Conservation (phyloP, 1,140 invertebrate species). For the Drosophila persimilis region DNA sequence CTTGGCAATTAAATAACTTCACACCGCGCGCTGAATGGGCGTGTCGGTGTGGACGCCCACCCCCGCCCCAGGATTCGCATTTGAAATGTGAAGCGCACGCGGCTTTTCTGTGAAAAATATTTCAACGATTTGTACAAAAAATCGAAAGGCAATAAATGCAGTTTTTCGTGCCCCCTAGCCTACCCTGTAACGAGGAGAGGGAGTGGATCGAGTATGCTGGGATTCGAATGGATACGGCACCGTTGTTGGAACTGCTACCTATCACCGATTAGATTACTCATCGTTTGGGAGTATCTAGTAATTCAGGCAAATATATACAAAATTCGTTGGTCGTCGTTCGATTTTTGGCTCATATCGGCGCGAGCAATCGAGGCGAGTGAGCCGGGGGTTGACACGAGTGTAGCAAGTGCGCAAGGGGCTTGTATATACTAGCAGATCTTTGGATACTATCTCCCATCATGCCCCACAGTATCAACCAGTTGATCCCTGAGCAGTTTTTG, state of each 20-base stretch:
- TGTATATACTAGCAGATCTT: too few relatives aligned
- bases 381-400: too few relatives aligned
- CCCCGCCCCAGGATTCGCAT: slow-evolving; percentile 47
- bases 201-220: not conserved
- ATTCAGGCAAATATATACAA: too few relatives aligned
- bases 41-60: slow-evolving; percentile 42
- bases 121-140: slow-evolving; percentile 73
- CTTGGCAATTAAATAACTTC: slow-evolving; percentile 76
- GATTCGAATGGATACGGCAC: not conserved
- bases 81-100: slow-evolving; percentile 68
- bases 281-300: too few relatives aligned
- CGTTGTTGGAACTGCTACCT: too few relatives aligned
- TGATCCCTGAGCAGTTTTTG: not conserved
- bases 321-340: too few relatives aligned
- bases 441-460: too few relatives aligned
- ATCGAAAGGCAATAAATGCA: slow-evolving; percentile 68
- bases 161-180: slow-evolving; percentile 14
- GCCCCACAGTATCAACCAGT: slow-evolving; percentile 12
- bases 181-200: too few relatives aligned
- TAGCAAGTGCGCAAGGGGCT: too few relatives aligned
- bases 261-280: too few relatives aligned
- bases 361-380: too few relatives aligned
- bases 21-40: slow-evolving; percentile 66
- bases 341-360: too few relatives aligned
- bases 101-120: slow-evolving; percentile 72